Percentiles rank a stretch among this genome's conserved stretches.
These are phyloP conservation scores for Coryphaenoides rupestris DNA, from an alignment of 2,113 vertebrate species.

Conservation along the genomic window DNA sequence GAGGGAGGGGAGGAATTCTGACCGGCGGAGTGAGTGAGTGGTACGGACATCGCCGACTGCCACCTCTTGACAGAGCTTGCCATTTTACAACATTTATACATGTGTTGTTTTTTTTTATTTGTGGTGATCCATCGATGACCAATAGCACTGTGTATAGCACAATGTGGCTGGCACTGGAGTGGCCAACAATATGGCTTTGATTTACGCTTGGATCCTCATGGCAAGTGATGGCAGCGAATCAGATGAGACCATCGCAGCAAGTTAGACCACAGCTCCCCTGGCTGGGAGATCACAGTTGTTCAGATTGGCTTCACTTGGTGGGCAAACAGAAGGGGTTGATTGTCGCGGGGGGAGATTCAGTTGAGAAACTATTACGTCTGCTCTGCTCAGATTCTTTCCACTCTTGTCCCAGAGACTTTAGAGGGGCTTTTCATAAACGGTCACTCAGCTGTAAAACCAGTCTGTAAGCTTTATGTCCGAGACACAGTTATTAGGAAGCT, in stretches of 20 bases:
- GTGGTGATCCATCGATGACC: neutral
- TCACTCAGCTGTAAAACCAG: neutral
- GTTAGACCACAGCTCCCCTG: neutral
- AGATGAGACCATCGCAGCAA: neutral
- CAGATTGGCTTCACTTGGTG: neutral
- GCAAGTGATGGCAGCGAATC: neutral
- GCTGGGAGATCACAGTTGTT: neutral
- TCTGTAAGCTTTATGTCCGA: no score
- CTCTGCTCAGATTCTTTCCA: no score
- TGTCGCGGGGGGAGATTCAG: neutral
- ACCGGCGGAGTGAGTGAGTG: no score
- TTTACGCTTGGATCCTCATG: neutral
- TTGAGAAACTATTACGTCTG: neutral
- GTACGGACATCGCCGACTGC: slow-evolving; percentile 87
- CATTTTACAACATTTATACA: no score
- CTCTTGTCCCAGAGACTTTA: neutral
- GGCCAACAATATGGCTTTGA: neutral
- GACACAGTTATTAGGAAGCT: no score
- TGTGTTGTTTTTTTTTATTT: neutral
- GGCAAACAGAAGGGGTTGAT: neutral
- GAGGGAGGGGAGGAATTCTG: slow-evolving; percentile 86
- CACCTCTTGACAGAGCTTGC: neutral
- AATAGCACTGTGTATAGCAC: no score
- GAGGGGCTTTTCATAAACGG: neutral
- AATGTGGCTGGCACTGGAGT: neutral